Evolutionary conservation across 2,797 vertebrate genomes (phyloP).

Genomic region (Anguilla megastoma): DNA sequence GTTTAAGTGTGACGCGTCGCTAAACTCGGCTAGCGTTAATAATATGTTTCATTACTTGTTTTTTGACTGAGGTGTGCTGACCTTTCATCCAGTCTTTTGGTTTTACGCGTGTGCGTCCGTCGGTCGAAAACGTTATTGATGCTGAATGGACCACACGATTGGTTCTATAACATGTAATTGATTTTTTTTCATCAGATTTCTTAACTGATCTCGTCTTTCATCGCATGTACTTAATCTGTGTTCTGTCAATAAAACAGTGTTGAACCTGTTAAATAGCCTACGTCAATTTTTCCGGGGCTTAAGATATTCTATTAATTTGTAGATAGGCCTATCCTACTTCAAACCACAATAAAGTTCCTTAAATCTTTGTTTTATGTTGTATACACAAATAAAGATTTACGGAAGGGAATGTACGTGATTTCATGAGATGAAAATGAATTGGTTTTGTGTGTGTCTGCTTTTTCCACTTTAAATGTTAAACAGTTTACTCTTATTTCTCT

Average conservation of each 20-base stretch:
- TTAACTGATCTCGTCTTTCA: not conserved
- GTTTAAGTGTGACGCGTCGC: not conserved
- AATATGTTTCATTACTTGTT: not conserved
- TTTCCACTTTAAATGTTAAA: constrained; percentile 22
- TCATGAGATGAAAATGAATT: constrained; percentile 33
- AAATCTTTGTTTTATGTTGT: constrained; percentile 38
- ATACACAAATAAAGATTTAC: constrained; percentile 41
- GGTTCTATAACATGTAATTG: not conserved
- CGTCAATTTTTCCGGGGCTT: constrained; percentile 35
- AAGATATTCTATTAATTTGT: not conserved
- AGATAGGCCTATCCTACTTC: not conserved
- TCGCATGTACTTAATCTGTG: constrained; percentile 14
- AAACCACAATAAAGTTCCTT: constrained; percentile 41
- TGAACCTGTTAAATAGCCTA: constrained; percentile 31
- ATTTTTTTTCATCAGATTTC: not conserved
- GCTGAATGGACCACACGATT: not conserved
- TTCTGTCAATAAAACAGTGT: constrained; percentile 17
- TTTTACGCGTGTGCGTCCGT: not conserved
- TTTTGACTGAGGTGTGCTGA: not conserved
- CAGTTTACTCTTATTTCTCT: constrained; percentile 27
- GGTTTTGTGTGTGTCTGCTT: constrained; percentile 19
- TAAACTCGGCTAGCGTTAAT: not conserved
- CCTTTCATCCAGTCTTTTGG: not conserved
- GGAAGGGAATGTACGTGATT: constrained; percentile 21
- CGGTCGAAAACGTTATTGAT: constrained; percentile 11